Conservation (phyloP, 2,888 invertebrate genomes). For the Hemithea aestivaria region DNA sequence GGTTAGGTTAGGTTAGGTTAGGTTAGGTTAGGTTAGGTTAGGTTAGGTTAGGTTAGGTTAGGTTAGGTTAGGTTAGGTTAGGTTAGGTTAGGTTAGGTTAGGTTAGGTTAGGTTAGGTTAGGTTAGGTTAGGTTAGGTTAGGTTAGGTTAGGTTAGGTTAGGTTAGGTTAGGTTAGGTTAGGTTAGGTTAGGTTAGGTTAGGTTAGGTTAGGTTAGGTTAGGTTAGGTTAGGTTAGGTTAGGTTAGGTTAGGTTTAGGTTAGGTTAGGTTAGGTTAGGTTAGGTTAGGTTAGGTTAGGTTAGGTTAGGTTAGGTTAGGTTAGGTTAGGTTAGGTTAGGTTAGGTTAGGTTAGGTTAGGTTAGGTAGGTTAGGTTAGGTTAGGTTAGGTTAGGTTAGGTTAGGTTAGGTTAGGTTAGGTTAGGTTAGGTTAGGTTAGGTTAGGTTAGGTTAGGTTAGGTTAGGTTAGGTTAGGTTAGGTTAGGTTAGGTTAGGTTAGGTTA, state of each 20-base stretch:
- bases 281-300: conserved; percentile 20
- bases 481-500: conserved; percentile 23
- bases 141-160: conserved; percentile 26
- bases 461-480: conserved; percentile 19
- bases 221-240: conserved; percentile 22
- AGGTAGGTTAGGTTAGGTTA: conserved; percentile 20
- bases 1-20: conserved; percentile 21
- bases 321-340: conserved; percentile 24
- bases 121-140: conserved; percentile 29
- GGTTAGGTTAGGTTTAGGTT: conserved; percentile 19
- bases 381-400: conserved; percentile 20
- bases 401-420: conserved; percentile 23
- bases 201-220: conserved; percentile 24
- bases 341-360: conserved; percentile 25
- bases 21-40: conserved; percentile 23
- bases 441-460: conserved; percentile 24
- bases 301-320: conserved; percentile 24
- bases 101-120: conserved; percentile 29
- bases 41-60: conserved; percentile 27
- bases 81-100: conserved; percentile 26
- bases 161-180: conserved; percentile 28
- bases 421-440: conserved; percentile 23
- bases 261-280: conserved; percentile 17
- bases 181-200: conserved; percentile 25
- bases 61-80: conserved; percentile 23